phyloP scores from a whole-genome alignment of 2,797 vertebrate species.

The Notoglanidium macrostoma region DNA sequence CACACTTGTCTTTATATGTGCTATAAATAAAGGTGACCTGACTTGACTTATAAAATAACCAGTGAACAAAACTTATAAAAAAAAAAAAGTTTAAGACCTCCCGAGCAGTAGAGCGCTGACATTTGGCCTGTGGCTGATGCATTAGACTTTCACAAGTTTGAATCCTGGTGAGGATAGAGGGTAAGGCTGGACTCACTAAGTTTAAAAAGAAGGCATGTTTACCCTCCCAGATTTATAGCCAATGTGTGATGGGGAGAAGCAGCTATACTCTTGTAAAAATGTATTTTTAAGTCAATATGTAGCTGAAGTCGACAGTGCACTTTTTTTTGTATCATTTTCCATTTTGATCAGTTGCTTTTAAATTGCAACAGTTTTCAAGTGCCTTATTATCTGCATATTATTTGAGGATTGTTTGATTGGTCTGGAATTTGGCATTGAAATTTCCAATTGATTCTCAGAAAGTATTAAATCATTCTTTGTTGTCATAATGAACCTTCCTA shows the following conservation, averaged over 20 bases:
- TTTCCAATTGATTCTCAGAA: not conserved
- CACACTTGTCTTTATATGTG: not conserved
- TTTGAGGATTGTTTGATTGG: not conserved
- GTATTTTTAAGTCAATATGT: not conserved
- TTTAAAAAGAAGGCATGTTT: not conserved
- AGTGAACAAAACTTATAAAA: not conserved
- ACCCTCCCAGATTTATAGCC: not conserved
- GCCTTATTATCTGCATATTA: not conserved
- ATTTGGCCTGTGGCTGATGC: constrained; percentile 12
- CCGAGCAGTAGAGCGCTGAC: not conserved
- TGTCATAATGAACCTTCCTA: not conserved
- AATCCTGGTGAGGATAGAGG: not conserved
- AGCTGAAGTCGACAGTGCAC: not conserved
- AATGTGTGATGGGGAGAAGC: not conserved
- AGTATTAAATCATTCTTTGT: not conserved
- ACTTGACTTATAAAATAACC: not conserved
- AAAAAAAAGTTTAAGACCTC: not conserved
- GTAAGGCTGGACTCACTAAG: not conserved
- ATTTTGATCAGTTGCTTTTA: not conserved
- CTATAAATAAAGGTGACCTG: constrained; percentile 14
- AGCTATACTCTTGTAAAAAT: not conserved
- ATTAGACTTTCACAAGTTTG: not conserved
- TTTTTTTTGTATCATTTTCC: not conserved
- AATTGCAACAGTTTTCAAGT: not conserved
- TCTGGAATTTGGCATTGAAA: not conserved